Evolutionary conservation across 2,113 vertebrate genomes (phyloP), one percentile per base, ranked within the genome.

Genomic region (Apodemus speciosus): DNA sequence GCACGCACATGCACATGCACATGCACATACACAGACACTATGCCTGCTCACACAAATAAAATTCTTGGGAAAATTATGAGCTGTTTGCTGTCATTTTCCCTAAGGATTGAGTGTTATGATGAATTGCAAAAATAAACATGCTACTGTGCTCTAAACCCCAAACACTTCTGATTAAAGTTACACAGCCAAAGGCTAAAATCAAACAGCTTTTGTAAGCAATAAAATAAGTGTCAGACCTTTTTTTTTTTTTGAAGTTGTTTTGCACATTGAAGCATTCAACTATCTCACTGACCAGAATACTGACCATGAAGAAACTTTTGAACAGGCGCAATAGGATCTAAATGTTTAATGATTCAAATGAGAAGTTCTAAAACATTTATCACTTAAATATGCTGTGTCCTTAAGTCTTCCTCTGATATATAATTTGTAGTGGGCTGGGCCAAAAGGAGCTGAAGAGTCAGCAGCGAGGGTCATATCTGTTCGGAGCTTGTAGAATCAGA

Each of bases 1-100:
- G 53, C 49, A 77, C 46, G 53, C 75, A 77, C 49, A 77, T 15
- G 23, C 20, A 49, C 72, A 75, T 40, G 10, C 8, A 23, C 20
- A 40, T 20, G 49, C 27, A 53, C 49, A 76, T 27, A 76, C 9
- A 53, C 9, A 11, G 9, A 10, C 9, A 40, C n/a, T 1, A 71
- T 18, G n/a, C n/a, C 13, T 40, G 21, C 69, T 72, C 6, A 4
- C 25, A 30, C 38, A 43, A 46, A 58, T 93, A 93, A 30, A 30
- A 96, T 94, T 96, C 93, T 97, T 97, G 96, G 95, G 90, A 96
- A 90, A 95, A 77, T 68, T 87, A 85, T 51, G 90, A 93, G 35
- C 40, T 38, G 2, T 88, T 92, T 93, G 89, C 20, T 95, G 40
- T 96, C 96, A 94, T 76, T 92, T 85, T 95, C 77, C 94, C 93